Evolutionary conservation across 2,113 vertebrate genomes (phyloP), one percentile per base, ranked within the genome.

Genomic region (Pseudorasbora parva): DNA sequence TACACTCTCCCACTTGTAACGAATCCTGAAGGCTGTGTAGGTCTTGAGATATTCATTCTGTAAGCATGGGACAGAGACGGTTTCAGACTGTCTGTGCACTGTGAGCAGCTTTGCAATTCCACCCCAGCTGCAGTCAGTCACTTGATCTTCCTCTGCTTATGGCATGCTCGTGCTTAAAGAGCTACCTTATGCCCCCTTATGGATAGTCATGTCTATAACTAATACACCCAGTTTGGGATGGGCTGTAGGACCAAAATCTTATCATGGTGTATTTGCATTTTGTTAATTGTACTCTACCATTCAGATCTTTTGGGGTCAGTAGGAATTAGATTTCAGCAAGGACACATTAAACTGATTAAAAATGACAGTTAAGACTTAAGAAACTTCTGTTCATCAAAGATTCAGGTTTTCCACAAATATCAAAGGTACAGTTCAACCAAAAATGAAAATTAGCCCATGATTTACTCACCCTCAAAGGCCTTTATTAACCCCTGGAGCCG

Each of bases 131-230:
- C 41, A 60, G 76, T 45, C 56, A 51, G 86, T 88, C 87, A 90
- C 88, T 85, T 23, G 86, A 75, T 82, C 77, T 51, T 74, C 33
- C 51, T 59, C 59, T 72, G 45, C 68, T 73, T 45, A 33, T 49
- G 85, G 82, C 88, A 88, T 88, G 76, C 83, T 60, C 83, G 62
- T 76, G 72, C 81, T 81, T 43, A 81, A 81, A 82, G 76, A 64
- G 68, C 88, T 85, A 81, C 85, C 76, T 60, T 84, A 83, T 90
- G 88, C 87, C 84, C 84, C 82, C 56, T 90, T 59, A 86, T 86
- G 37, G 74, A 85, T 85, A 87, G 82, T 84, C 27, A 19, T 57
- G 59, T 83, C 17, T 41, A 86, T 71, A 86, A 85, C 90, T 27
- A 30, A 51, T 49, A 80, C 60, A 51, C 43, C 37, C 14, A 17